Percentiles rank a stretch among this genome's conserved stretches.
phyloP scores from a whole-genome alignment of 2,888 invertebrate genomes.

The Melinopterus prodromus region DNA sequence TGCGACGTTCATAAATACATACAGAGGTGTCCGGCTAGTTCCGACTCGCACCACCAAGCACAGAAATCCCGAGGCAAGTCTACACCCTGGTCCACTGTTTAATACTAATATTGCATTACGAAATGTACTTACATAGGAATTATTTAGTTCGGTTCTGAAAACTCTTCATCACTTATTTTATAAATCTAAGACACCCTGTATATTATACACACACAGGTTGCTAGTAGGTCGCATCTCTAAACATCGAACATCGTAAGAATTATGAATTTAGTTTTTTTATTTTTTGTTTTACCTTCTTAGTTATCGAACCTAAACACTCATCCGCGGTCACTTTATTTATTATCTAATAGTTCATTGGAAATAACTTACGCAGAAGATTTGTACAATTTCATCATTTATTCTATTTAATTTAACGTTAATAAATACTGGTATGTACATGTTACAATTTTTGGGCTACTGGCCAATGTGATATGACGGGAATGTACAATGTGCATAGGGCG shows the following conservation, averaged over 20 bases:
- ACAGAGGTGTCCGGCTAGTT: not conserved
- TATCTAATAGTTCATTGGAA: constrained; percentile 18
- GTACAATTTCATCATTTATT: constrained; percentile 27
- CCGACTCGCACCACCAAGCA: constrained; percentile 38
- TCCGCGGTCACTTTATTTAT: constrained; percentile 7
- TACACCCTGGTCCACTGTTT: constrained; percentile 59
- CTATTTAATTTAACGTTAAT: constrained; percentile 31
- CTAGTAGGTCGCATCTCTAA: constrained; percentile 14
- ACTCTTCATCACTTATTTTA: constrained; percentile 42
- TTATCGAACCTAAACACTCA: not conserved
- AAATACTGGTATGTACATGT: constrained; percentile 53
- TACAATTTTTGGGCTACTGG: constrained; percentile 53
- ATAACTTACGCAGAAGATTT: constrained; percentile 28
- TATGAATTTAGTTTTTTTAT: constrained; percentile 23
- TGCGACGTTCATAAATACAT: constrained; percentile 39
- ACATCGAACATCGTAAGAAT: constrained; percentile 25
- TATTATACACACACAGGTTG: constrained; percentile 18
- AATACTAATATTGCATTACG: constrained; percentile 56
- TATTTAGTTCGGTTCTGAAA: constrained; percentile 36
- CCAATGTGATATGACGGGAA: constrained; percentile 61
- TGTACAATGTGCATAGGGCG: constrained; percentile 55
- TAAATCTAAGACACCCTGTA: constrained; percentile 42
- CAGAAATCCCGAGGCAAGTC: constrained; percentile 41
- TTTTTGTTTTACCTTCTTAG: not conserved
- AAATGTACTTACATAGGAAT: constrained; percentile 45